Conservation (phyloP, 1,140 invertebrate genomes). For the Nilaparvata lugens region DNA sequence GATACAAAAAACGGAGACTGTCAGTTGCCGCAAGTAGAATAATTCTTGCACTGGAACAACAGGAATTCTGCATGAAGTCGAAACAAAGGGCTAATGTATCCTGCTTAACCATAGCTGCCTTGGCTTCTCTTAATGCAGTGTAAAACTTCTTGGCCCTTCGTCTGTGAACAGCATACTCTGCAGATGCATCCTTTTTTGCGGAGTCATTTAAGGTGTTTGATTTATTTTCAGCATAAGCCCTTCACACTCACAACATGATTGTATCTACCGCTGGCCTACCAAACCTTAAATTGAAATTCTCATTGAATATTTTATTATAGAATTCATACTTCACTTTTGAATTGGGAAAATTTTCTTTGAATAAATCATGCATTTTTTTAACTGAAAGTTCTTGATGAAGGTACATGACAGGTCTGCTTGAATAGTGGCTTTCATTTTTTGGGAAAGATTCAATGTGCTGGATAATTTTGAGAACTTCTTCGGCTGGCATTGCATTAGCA, state of each 20-base stretch:
- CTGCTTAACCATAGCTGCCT: slow-evolving; percentile 19
- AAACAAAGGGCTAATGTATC: slow-evolving; percentile 24
- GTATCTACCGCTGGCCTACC: slow-evolving; percentile 26
- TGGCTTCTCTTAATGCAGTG: slow-evolving; percentile 23
- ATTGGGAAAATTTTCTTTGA: slow-evolving; percentile 24
- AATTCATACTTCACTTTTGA: slow-evolving; percentile 27
- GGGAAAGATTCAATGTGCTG: slow-evolving; percentile 15
- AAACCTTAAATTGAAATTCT: slow-evolving; percentile 27
- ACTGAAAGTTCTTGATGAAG: slow-evolving; percentile 28
- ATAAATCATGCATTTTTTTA: slow-evolving; percentile 30
- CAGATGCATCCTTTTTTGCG: slow-evolving; percentile 26
- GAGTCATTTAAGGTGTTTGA: slow-evolving; percentile 21
- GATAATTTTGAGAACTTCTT: slow-evolving; percentile 10
- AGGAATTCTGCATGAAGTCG: slow-evolving; percentile 33
- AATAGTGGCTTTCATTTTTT: slow-evolving; percentile 15
- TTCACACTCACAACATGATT: slow-evolving; percentile 27
- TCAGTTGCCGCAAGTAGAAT: slow-evolving; percentile 30
- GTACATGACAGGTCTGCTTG: slow-evolving; percentile 24
- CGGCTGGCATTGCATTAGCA: slow-evolving; percentile 11
- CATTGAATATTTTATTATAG: slow-evolving; percentile 27
- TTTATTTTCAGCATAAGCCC: slow-evolving; percentile 10
- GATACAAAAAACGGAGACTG: slow-evolving; percentile 28
- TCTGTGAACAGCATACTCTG: slow-evolving; percentile 28
- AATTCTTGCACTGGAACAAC: slow-evolving; percentile 24
- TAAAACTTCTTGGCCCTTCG: slow-evolving; percentile 26